Evolutionary conservation across 2,113 vertebrate species (phyloP).

Genomic region (Pterophyllum scalare): DNA sequence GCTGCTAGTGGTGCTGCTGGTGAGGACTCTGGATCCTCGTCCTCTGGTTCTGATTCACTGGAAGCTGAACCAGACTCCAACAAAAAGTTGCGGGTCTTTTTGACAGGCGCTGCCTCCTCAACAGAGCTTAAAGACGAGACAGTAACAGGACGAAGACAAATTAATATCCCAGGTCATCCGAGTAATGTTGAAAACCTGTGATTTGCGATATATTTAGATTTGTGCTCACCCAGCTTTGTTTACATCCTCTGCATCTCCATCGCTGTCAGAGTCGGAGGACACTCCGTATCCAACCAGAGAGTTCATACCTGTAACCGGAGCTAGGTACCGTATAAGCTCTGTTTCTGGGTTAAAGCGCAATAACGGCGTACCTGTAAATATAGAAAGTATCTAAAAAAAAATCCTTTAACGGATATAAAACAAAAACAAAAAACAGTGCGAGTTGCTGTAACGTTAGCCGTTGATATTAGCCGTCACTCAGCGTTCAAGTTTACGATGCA

Average conservation of each 20-base stretch:
- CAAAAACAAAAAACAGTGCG: neutral
- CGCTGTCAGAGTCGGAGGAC: slow-evolving; percentile 81
- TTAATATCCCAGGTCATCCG: neutral
- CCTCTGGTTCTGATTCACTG: slow-evolving; percentile 71
- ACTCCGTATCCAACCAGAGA: slow-evolving; percentile 80
- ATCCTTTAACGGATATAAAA: neutral
- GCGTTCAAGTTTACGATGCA: slow-evolving; percentile 28
- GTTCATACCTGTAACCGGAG: slow-evolving; percentile 58
- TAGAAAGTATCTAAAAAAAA: neutral
- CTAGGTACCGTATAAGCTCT: neutral
- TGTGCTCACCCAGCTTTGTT: slow-evolving; percentile 37
- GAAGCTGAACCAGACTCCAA: slow-evolving; percentile 75
- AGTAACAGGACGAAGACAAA: neutral
- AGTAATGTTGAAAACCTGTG: neutral
- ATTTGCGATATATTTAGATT: neutral
- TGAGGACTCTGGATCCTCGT: neutral
- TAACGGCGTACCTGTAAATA: neutral
- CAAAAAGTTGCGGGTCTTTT: slow-evolving; percentile 74
- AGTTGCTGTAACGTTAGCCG: neutral
- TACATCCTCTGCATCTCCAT: slow-evolving; percentile 58
- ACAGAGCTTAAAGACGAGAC: slow-evolving; percentile 18
- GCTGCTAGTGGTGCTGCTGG: neutral
- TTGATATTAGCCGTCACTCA: neutral
- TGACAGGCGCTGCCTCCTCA: neutral
- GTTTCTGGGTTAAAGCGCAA: neutral